Base-by-base conservation (phyloP, 2,888 invertebrate genomes). In the Coleophora deauratella region DNA sequence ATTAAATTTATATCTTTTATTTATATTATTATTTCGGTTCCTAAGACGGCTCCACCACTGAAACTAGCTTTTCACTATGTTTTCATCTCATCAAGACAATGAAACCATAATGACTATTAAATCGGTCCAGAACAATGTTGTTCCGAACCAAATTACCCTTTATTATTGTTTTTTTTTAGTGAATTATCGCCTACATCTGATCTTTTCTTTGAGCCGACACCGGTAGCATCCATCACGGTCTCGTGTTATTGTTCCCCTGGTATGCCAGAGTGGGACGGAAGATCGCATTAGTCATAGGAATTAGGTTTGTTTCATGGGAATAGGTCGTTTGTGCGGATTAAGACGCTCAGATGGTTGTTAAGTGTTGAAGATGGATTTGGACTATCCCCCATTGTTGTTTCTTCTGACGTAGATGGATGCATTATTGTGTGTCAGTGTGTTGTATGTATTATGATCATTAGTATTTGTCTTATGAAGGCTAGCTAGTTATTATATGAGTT, bases 101-200 rank as follows among this genome's bases (percentile, higher is more conserved):
- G 30, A 13, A 11, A 12, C 2, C 37, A 33, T 37, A 35, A 12
- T 13, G 10, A 54, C 54, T 54, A 65, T 62, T 66, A 64, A 61
- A 72, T 75, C 70, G 72, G 64, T 64, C 59, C 62, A 51, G 53
- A 66, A 75, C 73, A 75, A 69, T 72, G 62, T 70, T 59, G 57
- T 63, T 57, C 59, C 47, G 53, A 52, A 62, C 59, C 54, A 66
- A 68, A 73, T 72, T 68, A 69, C 63, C 61, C 63, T 61, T 72
- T 73, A 71, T 75, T 74, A 72, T 75, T 67, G 59, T 72, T 72
- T 72, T 59, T 75, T 72, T 72, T n/a, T n/a, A n/a, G 76, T 78
- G 75, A 80, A 78, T 79, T 78, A 81, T 79, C 70, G 71, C 61
- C 66, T 66, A 65, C 73, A 67, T 67, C 62, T 72, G 66, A 71